Base-by-base conservation (phyloP, 2,888 invertebrate genomes). In the Amaurobius ferox region DNA sequence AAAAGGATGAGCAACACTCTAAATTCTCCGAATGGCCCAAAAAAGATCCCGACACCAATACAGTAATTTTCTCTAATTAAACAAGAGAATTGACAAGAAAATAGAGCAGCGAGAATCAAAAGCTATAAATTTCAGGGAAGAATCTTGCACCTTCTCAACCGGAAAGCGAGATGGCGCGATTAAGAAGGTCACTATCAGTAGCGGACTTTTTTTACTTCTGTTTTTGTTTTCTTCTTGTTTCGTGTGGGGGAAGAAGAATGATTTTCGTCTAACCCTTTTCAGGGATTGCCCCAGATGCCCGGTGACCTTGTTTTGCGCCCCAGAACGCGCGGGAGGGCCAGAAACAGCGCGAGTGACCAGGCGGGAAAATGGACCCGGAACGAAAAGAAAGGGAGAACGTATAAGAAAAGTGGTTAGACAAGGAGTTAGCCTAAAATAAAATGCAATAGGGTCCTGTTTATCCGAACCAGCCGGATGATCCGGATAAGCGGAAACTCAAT, bases 251-350 rank as follows among this genome's bases (percentile, higher is more conserved):
- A 73, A 61, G 35, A 72, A 71, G 39, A 26, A 61, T 64, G 29
- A 62, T 62, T 74, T 77, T 30, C 48, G 66, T 77, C 30, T 55
- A 70, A 79, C 61, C 78, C 71, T 72, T 72, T 79, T 55, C 16
- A 5, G 55, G 55, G 11, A 55, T 23, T 64, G 79, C 13, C 71
- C 71, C 79, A 79, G 35, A 79, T 79, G 79, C 64, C 79, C 32
- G 72, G 16, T 66, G 72, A 72, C 79, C 72, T 73, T 73, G 66
- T 73, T 66, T 72, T 32, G 64, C 73, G 73, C 72, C 66, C 79
- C 48, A 44, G 35, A 66, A 66, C 66, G 19, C 55, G 23, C 55
- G 23, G 44, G 44, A 9, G 9, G 35, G 9, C n/a, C 9, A 9
- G 2, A 44, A 13, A 7, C 44, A 44, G 55, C 23, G 55, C 55